A percentile compares a stretch with the other conserved stretches of the same genome.
Conservation (phyloP, 2,888 invertebrate genomes). For the Trachelus stipa region DNA sequence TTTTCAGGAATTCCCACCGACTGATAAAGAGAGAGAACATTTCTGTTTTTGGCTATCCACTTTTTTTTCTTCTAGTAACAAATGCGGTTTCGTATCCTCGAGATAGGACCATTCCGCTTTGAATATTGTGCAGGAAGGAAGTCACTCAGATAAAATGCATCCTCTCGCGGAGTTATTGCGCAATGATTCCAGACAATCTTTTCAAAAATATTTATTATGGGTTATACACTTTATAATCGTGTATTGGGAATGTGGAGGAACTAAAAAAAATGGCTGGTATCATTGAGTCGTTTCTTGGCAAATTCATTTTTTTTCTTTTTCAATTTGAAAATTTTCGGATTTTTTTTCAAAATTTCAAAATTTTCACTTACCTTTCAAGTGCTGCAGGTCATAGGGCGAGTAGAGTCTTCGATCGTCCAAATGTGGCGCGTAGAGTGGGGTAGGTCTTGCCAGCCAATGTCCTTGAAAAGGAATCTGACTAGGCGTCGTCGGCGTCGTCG, state of each 20-base stretch:
- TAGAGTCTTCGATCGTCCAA: slow-evolving; percentile 17
- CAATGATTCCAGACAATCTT: background rate
- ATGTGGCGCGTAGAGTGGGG: slow-evolving; percentile 15
- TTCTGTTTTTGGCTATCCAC: background rate
- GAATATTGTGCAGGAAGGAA: slow-evolving; percentile 13
- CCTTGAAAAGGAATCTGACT: slow-evolving; percentile 16
- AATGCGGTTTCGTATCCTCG: background rate
- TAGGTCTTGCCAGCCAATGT: slow-evolving; percentile 22
- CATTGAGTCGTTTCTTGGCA: background rate
- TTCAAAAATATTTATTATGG: background rate
- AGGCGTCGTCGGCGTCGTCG: slow-evolving; percentile 14
- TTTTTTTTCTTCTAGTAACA: background rate
- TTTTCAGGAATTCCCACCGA: background rate
- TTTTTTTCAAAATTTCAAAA: no score
- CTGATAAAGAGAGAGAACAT: background rate
- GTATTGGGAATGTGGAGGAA: no score
- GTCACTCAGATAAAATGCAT: slow-evolving; percentile 17
- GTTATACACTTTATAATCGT: background rate
- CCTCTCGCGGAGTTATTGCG: slow-evolving; percentile 1
- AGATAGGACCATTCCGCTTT: slow-evolving; percentile 1
- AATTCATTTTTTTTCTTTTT: background rate
- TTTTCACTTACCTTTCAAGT: slow-evolving; percentile 14
- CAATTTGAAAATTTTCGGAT: background rate
- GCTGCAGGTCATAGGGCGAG: slow-evolving; percentile 15
- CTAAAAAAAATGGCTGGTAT: background rate